Evolutionary conservation across 2,888 invertebrate species (phyloP), one percentile per base, ranked within the genome.

Genomic region (Mycalesis mineus): DNA sequence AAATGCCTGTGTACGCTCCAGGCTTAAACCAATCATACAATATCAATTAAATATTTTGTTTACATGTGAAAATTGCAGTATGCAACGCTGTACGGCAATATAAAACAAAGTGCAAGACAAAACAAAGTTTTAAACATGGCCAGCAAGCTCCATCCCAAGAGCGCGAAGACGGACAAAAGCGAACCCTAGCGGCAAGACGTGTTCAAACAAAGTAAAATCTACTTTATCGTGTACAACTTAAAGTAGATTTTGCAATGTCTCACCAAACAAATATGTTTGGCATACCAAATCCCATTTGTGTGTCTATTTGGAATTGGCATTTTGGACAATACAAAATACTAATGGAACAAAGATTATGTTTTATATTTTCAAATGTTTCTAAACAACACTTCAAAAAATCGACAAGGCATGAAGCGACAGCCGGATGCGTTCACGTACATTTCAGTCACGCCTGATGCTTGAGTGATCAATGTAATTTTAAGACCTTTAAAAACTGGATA

Each of bases 141-240:
- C 85, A 83, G 84, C 84, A 85, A 85, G 84, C 84, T 80, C 84
- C 84, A 77, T 73, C 82, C 84, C 84, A 83, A 74, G 80, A 80
- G 84, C 80, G 71, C 60, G 69, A 66, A 70, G 67, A 71, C 71
- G 66, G 73, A 81, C 74, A 76, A 61, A 83, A 83, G 80, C 82
- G 61, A 63, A 54, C 66, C 60, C 60, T 60, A 33, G 58, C 56
- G 54, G 47, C 40, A 57, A 62, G 37, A 58, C 53, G 49, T 56
- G 36, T 52, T 29, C 47, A 39, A 42, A 57, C 60, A 55, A 54
- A 36, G 49, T 44, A 61, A 62, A 54, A 60, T 56, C 56, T 28
- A 57, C 51, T 31, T 45, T 62, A 58, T 53, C n/a, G 17, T 44
- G 17, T 33, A 17, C 13, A 4, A 11, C 13, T 17, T 55, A 15